Evolutionary conservation across 1,140 invertebrate genomes (phyloP).

Genomic region (Zaprionus tsacasi): DNA sequence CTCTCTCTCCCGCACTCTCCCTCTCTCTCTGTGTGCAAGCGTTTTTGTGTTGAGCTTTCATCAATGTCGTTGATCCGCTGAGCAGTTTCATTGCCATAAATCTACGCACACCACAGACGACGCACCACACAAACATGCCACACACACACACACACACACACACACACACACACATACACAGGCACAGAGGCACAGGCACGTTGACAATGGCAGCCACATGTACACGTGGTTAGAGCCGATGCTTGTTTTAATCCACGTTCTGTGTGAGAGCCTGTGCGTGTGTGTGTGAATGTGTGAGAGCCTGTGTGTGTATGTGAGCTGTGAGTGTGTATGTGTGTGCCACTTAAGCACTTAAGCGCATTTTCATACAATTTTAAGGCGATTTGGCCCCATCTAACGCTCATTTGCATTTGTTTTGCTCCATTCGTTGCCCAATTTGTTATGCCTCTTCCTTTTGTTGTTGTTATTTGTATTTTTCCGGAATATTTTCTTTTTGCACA

Average conservation of each 20-base stretch:
- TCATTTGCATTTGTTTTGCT: slow-evolving; percentile 66
- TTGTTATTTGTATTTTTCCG: slow-evolving; percentile 4
- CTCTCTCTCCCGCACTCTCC: neutral
- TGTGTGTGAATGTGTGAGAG: neutral
- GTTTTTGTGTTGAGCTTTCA: slow-evolving; percentile 4
- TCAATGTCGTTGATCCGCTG: slow-evolving; percentile 22
- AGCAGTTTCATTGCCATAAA: slow-evolving; percentile 44
- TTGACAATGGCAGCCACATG: slow-evolving; percentile 45
- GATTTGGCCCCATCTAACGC: slow-evolving; percentile 59
- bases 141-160: neutral
- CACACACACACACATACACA: slow-evolving; percentile 16
- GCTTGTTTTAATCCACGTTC: slow-evolving; percentile 60
- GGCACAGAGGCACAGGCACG: slow-evolving; percentile 10
- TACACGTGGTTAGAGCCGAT: slow-evolving; percentile 61
- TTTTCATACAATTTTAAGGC: slow-evolving; percentile 74
- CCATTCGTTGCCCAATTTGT: slow-evolving; percentile 14
- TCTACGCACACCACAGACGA: slow-evolving; percentile 37
- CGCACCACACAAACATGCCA: slow-evolving; percentile 3
- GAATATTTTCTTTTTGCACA: neutral
- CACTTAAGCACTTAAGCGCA: slow-evolving; percentile 70
- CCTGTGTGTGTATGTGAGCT: slow-evolving; percentile 15
- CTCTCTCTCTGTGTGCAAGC: slow-evolving; percentile 5
- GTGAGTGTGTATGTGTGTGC: slow-evolving; percentile 16
- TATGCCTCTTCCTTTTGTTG: slow-evolving; percentile 12
- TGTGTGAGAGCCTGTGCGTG: neutral